Base-by-base conservation (phyloP, 1,140 invertebrate genomes). In the Gryon sp. region DNA sequence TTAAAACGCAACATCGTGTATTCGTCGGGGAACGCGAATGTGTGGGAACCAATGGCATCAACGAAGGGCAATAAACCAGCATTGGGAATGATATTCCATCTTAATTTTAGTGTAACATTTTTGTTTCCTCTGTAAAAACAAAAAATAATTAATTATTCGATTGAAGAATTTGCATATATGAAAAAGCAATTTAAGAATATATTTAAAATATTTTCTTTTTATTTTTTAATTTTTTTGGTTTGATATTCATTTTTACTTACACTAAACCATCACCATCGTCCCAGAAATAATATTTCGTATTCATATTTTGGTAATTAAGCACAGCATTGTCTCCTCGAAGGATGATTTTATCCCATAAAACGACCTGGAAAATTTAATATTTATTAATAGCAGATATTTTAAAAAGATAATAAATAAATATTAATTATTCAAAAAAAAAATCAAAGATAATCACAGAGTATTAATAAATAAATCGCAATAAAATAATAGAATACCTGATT, bases 261-360 rank as follows among this genome's bases (percentile, higher is more conserved):
- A 92, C 96, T 8, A 99, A 90, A 84, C 98, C 97, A 90, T 97
- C 97, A 40, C 98, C 98, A 91, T 99, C 98, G 92, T 99, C 98
- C 95, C 97, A 98, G 89, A 99, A 99, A 85, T 99, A 99, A 90
- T 99, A 99, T 87, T 99, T 99, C 2, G 97, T 97, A 83, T 98
- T 97, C 90, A 98, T 94, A 84, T 97, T 97, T 86, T 97, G 96
- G 76, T 97, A 96, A 81, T 98, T 94, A 26, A 99, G 84, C 11
- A 95, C 89, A 20, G 97, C 93, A 90, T 97, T 97, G 85, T 99
- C 96, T 45, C 96, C 97, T 83, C 98, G 92, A 52, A 95, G 89
- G 65, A 99, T 96, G 75, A 99, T 99, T 90, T 99, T 99, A 87
- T 99, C 99, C 99, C 99, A 99, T 1, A 99, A 89, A 3, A 99